Evolutionary conservation across 2,113 vertebrate species (phyloP).

Genomic region (Trogon melanurus): DNA sequence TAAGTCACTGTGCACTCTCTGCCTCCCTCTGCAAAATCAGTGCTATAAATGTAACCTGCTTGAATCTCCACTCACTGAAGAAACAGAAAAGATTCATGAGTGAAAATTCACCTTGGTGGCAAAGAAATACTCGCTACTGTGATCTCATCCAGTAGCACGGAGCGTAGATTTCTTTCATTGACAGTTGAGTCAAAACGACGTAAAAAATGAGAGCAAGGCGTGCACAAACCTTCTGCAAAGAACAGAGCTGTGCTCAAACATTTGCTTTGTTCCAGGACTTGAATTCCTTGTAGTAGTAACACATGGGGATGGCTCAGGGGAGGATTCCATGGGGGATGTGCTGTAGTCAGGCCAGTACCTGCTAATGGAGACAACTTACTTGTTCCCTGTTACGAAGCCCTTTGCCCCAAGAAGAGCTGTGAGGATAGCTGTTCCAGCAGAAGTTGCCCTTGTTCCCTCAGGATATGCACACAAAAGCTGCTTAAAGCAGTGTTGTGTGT

Average conservation of each 20-base stretch:
- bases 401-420: background rate
- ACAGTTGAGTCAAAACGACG: background rate
- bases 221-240: background rate
- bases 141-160: background rate
- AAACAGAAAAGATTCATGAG: background rate
- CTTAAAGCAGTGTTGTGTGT: background rate
- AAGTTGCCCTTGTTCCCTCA: background rate
- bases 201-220: background rate
- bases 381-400: background rate
- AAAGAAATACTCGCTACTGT: background rate
- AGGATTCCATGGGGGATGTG: background rate
- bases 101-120: background rate
- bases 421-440: background rate
- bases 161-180: background rate
- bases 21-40: background rate
- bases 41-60: constrained; percentile 19
- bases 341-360: background rate
- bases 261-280: background rate
- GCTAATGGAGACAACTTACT: background rate
- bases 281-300: background rate
- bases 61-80: background rate
- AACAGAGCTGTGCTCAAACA: background rate
- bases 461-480: background rate
- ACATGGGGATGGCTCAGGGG: background rate
- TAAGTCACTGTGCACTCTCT: background rate